Conservation (phyloP, 1,140 invertebrate genomes). For the Penaeus chinensis region DNA sequence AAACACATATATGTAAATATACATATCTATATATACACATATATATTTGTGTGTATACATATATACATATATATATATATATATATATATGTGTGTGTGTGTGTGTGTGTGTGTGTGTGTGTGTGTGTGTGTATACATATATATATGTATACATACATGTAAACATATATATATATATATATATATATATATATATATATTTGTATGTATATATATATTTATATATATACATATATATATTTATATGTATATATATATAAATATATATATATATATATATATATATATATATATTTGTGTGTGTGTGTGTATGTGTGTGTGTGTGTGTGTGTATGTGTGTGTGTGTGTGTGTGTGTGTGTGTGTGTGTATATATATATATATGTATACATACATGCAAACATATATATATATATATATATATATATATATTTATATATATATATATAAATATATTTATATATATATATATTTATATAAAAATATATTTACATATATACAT, state of each 20-base stretch:
- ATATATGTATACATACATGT: background rate
- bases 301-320: background rate
- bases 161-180: background rate
- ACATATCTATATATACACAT: too few species aligned
- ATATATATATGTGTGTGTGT: background rate
- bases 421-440: constrained; percentile 24
- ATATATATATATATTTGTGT: background rate
- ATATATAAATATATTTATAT: background rate
- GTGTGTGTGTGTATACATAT: background rate
- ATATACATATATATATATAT: background rate
- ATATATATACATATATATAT: too few species aligned
- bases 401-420: constrained; percentile 16
- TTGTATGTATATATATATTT: background rate
- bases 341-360: background rate
- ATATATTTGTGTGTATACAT: background rate
- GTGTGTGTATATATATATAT: background rate
- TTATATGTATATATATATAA: too few species aligned
- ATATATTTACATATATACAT: background rate
- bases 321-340: background rate
- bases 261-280: too few species aligned
- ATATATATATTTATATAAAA: background rate
- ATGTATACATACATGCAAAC: background rate
- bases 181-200: background rate
- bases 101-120: background rate
- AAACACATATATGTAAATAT: too few species aligned